Evolutionary conservation across 2,888 invertebrate genomes (phyloP).

Genomic region (Chrysolina americana): DNA sequence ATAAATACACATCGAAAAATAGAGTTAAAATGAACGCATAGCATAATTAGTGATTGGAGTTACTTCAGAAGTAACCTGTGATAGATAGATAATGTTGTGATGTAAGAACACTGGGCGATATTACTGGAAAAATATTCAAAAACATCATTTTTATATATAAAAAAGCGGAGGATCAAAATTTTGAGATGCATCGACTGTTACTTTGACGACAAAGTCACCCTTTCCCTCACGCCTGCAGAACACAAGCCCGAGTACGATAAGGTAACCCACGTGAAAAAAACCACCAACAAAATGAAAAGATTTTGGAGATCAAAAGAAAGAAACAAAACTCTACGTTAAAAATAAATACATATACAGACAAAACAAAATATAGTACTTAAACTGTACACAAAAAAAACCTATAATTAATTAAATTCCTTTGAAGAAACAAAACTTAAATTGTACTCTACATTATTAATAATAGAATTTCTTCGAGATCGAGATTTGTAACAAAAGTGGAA

Average conservation of each 20-base stretch:
- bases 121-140: neutral
- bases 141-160: neutral
- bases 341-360: constrained; percentile 59
- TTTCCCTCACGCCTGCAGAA: constrained; percentile 36
- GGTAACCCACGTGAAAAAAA: constrained; percentile 34
- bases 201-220: constrained; percentile 45
- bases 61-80: constrained; percentile 6
- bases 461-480: constrained; percentile 61
- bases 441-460: constrained; percentile 59
- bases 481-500: constrained; percentile 60
- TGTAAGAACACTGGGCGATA: constrained; percentile 29
- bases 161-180: no score
- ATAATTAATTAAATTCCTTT: constrained; percentile 60
- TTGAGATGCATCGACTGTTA: constrained; percentile 35
- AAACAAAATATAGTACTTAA: constrained; percentile 61
- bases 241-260: constrained; percentile 21
- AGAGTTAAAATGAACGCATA: constrained; percentile 4
- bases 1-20: constrained; percentile 18
- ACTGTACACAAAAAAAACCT: constrained; percentile 57
- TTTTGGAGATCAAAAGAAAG: constrained; percentile 63
- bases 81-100: constrained; percentile 23
- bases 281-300: constrained; percentile 56
- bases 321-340: constrained; percentile 52
- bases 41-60: constrained; percentile 1
- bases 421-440: constrained; percentile 61